Base-by-base conservation (phyloP, 2,797 vertebrate genomes). In the Tolypeutes matacus region DNA sequence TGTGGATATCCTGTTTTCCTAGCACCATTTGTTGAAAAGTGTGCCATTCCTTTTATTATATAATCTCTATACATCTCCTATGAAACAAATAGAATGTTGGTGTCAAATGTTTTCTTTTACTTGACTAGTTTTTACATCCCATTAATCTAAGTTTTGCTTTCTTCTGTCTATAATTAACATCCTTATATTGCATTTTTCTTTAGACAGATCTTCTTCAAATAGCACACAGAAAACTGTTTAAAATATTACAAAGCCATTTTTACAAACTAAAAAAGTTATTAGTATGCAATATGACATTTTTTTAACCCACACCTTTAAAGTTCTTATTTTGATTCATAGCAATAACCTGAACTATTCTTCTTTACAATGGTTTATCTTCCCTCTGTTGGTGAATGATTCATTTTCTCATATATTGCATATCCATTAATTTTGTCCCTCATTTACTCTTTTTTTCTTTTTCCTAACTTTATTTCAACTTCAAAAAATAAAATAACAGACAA, bases 81-180 rank as follows among this genome's bases (percentile, higher is more conserved):
- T 76, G 49, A 92, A 85, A 21, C 34, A 92, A 39, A 39, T 76
- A 65, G 25, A 27, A 51, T 73, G 6, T 86, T 46, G 12, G 18
- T 77, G 46, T 77, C 75, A n/a, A 53, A 23, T n/a, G 12, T 85
- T 86, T 76, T 49, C 36, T 69, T 9, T 46, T 85, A 42, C 49
- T 77, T 86, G 14, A n/a, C 49, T 67, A 67, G 46, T 46, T 64
- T 49, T 89, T 65, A 49, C 77, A 46, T 34, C 49, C 11, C 60
- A 34, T 60, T 92, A 69, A n/a, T 76, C 36, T 36, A 39, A 77
- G 36, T 86, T 91, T 86, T 91, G 67, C 25, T 23, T 83, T 51
- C 27, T n/a, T 62, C 4, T 36, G 5, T 34, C 65, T 69, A 5
- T 91, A 27, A 53, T 51, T 73, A 73, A 73, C 18, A 31, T n/a